Evolutionary conservation across 2,888 invertebrate genomes (phyloP), one percentile per base, ranked within the genome.

Genomic region (Acanthococcus lagerstroemiae): DNA sequence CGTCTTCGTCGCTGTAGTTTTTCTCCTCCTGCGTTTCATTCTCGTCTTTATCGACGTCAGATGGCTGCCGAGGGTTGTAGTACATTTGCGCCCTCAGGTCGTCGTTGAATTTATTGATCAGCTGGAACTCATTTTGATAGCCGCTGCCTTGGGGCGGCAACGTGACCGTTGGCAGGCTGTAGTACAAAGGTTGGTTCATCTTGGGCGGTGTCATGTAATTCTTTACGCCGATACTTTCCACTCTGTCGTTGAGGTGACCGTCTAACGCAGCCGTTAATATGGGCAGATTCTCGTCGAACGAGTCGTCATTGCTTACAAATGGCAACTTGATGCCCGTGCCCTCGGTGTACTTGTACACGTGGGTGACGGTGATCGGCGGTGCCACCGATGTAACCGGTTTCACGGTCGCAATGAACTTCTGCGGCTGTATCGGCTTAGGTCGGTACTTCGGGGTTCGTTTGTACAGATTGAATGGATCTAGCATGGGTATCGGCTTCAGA

Each of bases 1-100:
- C 57, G 19, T 65, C 67, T 27, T 65, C 68, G 57, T 67, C 60
- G 54, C 67, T 70, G 37, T 65, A 69, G 48, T 71, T 72, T 54
- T 68, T 67, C 15, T 73, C 72, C 58, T 70, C 68, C 76, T 80
- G 70, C 75, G 73, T 71, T 74, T 79, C 72, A 54, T 73, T 68
- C 70, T 76, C 76, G n/a, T 77, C 72, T 26, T 24, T 74, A 70
- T 66, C 74, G 75, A 9, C 74, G 74, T 58, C 73, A 55, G 57
- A 48, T 66, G 67, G 44, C 48, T 65, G 63, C n/a, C n/a, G n/a
- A n/a, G n/a, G n/a, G n/a, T n/a, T n/a, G 30, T 54, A 26, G 48
- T 46, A 45, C n/a, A 25, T 65, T 37, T 55, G 65, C 19, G 17
- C 12, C 7, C 55, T 45, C 15, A 66, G 19, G 22, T 46, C 66